phyloP scores from a whole-genome alignment of 2,113 vertebrate genomes.

The Penelope pileata region DNA sequence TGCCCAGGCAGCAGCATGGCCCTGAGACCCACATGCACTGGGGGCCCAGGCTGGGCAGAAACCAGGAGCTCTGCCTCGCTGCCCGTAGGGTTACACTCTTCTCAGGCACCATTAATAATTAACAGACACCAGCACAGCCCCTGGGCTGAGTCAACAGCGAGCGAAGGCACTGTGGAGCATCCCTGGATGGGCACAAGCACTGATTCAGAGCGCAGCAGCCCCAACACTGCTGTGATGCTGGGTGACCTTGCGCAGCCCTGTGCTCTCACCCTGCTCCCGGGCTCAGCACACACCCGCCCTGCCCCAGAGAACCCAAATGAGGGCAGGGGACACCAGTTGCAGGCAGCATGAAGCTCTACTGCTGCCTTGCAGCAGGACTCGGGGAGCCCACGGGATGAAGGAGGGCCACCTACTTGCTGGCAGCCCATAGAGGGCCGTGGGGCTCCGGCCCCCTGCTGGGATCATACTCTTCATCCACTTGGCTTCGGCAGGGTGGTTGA shows the following conservation, averaged over 20 bases:
- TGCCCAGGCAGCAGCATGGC: neutral
- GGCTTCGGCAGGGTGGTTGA: conserved; percentile 96
- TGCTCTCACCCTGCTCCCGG: neutral
- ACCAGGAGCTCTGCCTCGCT: neutral
- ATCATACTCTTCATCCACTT: conserved; percentile 97
- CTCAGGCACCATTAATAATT: neutral
- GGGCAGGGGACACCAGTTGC: neutral
- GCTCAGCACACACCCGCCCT: neutral
- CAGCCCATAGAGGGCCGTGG: conserved; percentile 41
- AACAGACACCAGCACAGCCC: neutral
- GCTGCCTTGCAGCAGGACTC: neutral
- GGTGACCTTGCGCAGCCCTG: neutral
- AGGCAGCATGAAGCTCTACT: neutral
- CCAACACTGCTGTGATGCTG: neutral
- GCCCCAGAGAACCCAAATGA: neutral
- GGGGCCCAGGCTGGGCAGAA: neutral
- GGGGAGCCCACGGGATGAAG: neutral
- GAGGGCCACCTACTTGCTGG: conserved; percentile 77
- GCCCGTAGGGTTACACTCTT: neutral
- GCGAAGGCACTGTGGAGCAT: no score
- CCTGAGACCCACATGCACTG: neutral
- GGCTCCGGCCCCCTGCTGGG: conserved; percentile 75
- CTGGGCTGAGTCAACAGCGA: neutral
- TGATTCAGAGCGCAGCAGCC: no score
- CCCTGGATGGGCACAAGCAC: neutral